Conservation (phyloP, 2,888 invertebrate species). For the Salticus scenicus region DNA sequence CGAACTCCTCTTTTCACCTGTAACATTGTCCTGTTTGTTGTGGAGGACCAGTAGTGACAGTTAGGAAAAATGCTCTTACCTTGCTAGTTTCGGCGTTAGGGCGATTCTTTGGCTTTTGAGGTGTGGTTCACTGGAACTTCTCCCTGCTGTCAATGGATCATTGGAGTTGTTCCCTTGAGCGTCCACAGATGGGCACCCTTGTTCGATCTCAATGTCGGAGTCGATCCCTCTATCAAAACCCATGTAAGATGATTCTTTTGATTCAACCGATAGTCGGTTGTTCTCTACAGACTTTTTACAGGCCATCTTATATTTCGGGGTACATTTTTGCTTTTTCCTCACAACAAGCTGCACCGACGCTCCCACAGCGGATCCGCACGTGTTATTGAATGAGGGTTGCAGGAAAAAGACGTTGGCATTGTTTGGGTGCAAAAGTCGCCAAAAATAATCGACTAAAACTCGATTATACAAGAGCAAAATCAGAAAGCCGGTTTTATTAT, state of each 20-base stretch:
- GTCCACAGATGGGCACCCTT: background rate
- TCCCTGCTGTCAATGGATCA: conserved; percentile 28
- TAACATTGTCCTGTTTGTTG: too few relatives aligned
- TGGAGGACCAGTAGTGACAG: too few relatives aligned
- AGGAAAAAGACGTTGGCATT: background rate
- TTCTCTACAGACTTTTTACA: background rate
- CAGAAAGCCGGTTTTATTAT: too few relatives aligned
- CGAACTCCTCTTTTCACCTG: too few relatives aligned
- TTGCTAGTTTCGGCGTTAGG: conserved; percentile 45
- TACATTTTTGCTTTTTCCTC: background rate
- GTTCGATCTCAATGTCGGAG: conserved; percentile 80
- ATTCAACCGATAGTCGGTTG: conserved; percentile 82
- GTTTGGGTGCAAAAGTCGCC: conserved; percentile 13
- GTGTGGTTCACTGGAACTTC: conserved; percentile 47
- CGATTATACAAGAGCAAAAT: too few relatives aligned
- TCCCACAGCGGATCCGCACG: conserved; percentile 1
- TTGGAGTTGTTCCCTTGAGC: background rate
- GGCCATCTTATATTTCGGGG: background rate
- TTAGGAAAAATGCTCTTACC: conserved; percentile 25
- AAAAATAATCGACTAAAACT: too few relatives aligned
- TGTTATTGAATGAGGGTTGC: conserved; percentile 23
- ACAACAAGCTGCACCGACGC: conserved; percentile 10
- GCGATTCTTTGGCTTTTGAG: conserved; percentile 30
- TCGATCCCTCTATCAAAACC: conserved; percentile 92
- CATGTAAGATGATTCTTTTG: conserved; percentile 91